Evolutionary conservation across 2,888 invertebrate genomes (phyloP), one percentile per base, ranked within the genome.

Genomic region (Eupelmus urozonus): DNA sequence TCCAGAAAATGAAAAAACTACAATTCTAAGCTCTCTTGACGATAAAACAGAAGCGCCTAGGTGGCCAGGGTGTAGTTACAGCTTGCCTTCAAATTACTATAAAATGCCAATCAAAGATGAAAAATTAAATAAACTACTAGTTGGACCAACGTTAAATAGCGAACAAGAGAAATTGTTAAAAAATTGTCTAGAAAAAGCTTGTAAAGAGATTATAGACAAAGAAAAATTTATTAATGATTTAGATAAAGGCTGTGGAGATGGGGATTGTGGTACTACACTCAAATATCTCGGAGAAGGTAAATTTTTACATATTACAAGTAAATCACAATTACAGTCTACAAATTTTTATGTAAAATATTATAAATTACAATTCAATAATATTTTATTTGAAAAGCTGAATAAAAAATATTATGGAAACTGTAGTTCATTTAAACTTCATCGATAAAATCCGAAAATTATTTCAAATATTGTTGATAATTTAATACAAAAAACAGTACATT

Each of bases 201-300:
- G 87, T 67, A 42, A 79, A 23, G 84, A 76, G 11, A 82, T 89
- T 23, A 83, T 87, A 27, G 81, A 82, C 1, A 83, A 85, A 7
- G 88, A 89, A 78, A 79, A 66, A 4, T 40, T 66, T 2, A 84
- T 89, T 7, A 89, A 89, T 83, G 85, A 88, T 25, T 86, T 94
- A 69, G 94, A 94, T 85, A 89, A 90, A 1, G 91, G 91, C 34
- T 91, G 92, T 82, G 94, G 94, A 1, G 94, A 94, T 85, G 93
- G 93, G 0, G 94, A 94, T 84, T 93, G 93, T 84, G 94, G 94
- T 5, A 89, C 91, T 7, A 93, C 93, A 0, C 87, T 93, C 79
- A 88, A 89, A 59, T 87, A 90, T 78, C 93, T 94, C 66, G 93
- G 92, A 16, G 88, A 91, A 83, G 92, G 93, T 92, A 84, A 45